These are phyloP conservation scores for Ornithorhynchus anatinus DNA, from an alignment of 2,113 vertebrate species.

Conservation along the genomic window DNA sequence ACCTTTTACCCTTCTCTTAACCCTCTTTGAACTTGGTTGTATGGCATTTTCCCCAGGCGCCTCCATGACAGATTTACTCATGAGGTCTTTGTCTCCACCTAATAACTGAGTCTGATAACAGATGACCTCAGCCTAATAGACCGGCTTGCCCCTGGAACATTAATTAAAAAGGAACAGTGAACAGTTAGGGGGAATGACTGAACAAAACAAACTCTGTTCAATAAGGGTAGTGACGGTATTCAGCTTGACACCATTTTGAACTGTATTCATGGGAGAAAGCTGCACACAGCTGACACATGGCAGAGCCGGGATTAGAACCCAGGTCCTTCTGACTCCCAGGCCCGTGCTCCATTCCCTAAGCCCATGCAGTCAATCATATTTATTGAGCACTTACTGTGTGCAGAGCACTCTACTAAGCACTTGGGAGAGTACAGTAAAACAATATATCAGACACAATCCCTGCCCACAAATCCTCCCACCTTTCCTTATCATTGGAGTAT, in stretches of 20 bases:
- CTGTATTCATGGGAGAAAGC: slow-evolving; percentile 43
- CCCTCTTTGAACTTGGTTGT: background rate
- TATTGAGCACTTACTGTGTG: too few relatives aligned
- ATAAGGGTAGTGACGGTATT: slow-evolving; percentile 31
- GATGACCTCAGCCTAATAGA: slow-evolving; percentile 64
- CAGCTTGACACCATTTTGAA: slow-evolving; percentile 41
- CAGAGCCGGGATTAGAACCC: too few relatives aligned
- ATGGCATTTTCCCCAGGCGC: slow-evolving; percentile 41
- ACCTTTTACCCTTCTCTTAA: too few relatives aligned
- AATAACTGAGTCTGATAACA: slow-evolving; percentile 63
- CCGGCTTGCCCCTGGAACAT: slow-evolving; percentile 60
- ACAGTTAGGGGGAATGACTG: slow-evolving; percentile 52
- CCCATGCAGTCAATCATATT: too few relatives aligned
- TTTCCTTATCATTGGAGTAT: too few relatives aligned
- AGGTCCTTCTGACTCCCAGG: too few relatives aligned
- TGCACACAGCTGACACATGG: too few relatives aligned
- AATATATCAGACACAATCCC: too few relatives aligned
- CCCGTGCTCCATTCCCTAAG: too few relatives aligned
- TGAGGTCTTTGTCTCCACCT: slow-evolving; percentile 67
- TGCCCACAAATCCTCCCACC: too few relatives aligned
- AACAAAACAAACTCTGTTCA: slow-evolving; percentile 70
- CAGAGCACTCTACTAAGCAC: too few relatives aligned
- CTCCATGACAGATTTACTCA: slow-evolving; percentile 52
- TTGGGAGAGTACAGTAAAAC: too few relatives aligned
- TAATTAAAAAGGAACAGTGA: slow-evolving; percentile 60